These are phyloP conservation scores for Holacanthella duospinosa DNA, from an alignment of 2,888 invertebrate genomes.

Conservation along the genomic window DNA sequence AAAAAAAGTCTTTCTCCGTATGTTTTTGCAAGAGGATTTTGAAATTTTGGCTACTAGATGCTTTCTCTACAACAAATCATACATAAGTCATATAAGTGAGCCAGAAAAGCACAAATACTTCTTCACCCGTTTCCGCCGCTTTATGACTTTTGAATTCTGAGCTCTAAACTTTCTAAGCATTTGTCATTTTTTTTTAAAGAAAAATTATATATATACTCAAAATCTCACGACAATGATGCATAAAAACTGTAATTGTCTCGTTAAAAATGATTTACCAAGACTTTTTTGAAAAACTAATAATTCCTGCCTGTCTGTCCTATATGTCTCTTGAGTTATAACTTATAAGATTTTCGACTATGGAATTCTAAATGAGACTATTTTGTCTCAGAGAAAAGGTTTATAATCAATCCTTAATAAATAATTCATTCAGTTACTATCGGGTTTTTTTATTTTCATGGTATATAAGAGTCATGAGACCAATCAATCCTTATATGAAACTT, in stretches of 20 bases:
- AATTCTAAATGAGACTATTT: not conserved
- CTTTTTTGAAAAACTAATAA: not conserved
- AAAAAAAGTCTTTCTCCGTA: not conserved
- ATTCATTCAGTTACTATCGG: conserved; percentile 1
- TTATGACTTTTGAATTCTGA: not conserved
- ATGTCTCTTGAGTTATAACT: no score
- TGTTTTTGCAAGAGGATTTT: not conserved
- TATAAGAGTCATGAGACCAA: no score
- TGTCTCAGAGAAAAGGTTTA: not conserved
- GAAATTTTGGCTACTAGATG: no score
- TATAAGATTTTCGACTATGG: not conserved
- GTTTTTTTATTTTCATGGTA: no score
- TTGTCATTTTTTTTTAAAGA: not conserved
- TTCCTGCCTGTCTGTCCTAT: not conserved
- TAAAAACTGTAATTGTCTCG: conserved; percentile 6
- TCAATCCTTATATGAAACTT: not conserved
- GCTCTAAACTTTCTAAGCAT: conserved; percentile 1
- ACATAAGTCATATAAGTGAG: not conserved
- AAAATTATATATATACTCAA: no score
- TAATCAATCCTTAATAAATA: conserved; percentile 1
- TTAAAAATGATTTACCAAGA: conserved; percentile 6
- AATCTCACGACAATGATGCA: conserved; percentile 1
- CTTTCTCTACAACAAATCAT: not conserved
- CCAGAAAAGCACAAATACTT: not conserved
- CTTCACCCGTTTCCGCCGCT: not conserved